Base-by-base conservation (phyloP, 2,888 invertebrate genomes). In the Folsomia manolachei region DNA sequence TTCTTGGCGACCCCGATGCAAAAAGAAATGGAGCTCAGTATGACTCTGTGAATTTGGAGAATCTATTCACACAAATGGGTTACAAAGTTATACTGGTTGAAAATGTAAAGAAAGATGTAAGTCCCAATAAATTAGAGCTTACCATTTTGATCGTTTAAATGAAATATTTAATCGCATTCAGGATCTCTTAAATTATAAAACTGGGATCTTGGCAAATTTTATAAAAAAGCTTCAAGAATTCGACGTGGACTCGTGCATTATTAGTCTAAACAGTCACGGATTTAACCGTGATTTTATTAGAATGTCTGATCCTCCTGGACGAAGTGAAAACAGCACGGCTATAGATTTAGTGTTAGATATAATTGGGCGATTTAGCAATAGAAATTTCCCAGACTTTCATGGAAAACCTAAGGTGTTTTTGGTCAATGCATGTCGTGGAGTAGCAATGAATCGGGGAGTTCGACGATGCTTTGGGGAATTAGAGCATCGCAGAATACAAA, bases 381-480 rank as follows among this genome's bases (percentile, higher is more conserved):
- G 27, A 11, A 69, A 78, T 23, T 80, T 80, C 56, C 77, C 76
- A 7, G 27, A 27, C 0, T 71, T 80, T n/a, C 63, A 72, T 27
- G 71, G 75, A 14, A 80, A 80, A 61, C 79, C 79, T 4, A 81
- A 81, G 70, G 72, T 79, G 21, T 80, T 81, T 63, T 70, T 81
- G 0, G 74, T 79, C 25, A 80, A 81, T 72, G 77, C 75, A 18
- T 80, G 79, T 61, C 71, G 81, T 69, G 78, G 71, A 21, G 70
- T 67, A 4, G 26, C 60, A 9, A 24, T 39, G 2, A 64, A 64
- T n/a, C 27, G 64, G 2, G 27, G 18, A 60, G 64, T 64, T 2
- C 39, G 51, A 19, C 9, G n/a, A n/a, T n/a, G n/a, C n/a, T n/a
- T n/a, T n/a, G n/a, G n/a, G n/a, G n/a, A n/a, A n/a, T n/a, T n/a